A percentile compares a stretch with the other conserved stretches of the same genome.
Evolutionary conservation across 2,797 vertebrate species (phyloP).

Genomic region (Sebastes kiyomatsui): DNA sequence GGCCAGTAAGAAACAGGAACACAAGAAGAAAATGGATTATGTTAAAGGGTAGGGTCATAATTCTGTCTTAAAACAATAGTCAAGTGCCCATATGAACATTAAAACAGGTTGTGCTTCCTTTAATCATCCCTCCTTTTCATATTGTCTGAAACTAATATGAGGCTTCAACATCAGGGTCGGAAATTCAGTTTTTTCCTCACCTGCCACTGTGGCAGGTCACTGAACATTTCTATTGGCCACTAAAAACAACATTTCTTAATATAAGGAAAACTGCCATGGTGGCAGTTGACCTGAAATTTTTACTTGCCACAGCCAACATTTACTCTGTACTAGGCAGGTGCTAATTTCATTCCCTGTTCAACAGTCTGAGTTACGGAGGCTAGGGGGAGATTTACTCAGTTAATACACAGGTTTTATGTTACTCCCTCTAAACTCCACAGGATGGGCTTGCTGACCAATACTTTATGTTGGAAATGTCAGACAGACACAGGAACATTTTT

Average conservation of each 20-base stretch:
- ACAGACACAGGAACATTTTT: not conserved
- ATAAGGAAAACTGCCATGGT: too few relatives aligned
- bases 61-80: not conserved
- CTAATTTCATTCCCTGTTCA: too few relatives aligned
- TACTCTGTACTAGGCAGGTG: too few relatives aligned
- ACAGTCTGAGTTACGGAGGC: too few relatives aligned
- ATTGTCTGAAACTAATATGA: not conserved
- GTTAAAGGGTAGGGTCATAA: not conserved
- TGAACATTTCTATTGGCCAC: too few relatives aligned
- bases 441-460: too few relatives aligned
- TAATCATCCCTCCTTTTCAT: not conserved
- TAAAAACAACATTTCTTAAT: too few relatives aligned
- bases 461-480: not conserved
- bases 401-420: not conserved
- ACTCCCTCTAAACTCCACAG: not conserved
- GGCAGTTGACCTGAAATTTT: too few relatives aligned
- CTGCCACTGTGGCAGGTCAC: too few relatives aligned
- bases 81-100: not conserved
- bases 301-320: too few relatives aligned
- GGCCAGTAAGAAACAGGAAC: not conserved
- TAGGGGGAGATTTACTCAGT: not conserved
- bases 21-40: not conserved
- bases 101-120: not conserved
- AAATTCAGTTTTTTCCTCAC: too few relatives aligned
- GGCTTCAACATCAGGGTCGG: not conserved